Percentiles rank a stretch among this genome's conserved stretches.
Conservation (phyloP, 2,888 invertebrate species). For the Thumatha senex region DNA sequence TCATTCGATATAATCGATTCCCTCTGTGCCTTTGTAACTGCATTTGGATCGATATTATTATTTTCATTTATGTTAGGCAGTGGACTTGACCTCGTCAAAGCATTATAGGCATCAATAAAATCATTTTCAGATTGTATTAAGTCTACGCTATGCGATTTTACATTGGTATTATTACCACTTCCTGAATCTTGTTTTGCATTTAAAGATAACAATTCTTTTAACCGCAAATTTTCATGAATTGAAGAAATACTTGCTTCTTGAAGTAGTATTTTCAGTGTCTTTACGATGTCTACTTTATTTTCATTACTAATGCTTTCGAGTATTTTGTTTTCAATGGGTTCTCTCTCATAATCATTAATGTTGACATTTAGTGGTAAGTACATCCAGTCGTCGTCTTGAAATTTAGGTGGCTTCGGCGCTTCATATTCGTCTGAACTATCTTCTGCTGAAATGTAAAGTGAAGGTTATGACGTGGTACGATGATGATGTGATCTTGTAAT, state of each 20-base stretch:
- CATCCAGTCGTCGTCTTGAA: slow-evolving; percentile 74
- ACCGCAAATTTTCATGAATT: slow-evolving; percentile 60
- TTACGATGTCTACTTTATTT: slow-evolving; percentile 52
- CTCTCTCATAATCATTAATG: slow-evolving; percentile 30
- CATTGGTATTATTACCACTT: slow-evolving; percentile 14
- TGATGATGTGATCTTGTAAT: slow-evolving; percentile 50
- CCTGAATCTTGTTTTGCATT: slow-evolving; percentile 30
- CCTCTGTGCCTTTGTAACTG: neutral
- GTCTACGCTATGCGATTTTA: slow-evolving; percentile 51
- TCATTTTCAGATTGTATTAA: slow-evolving; percentile 74
- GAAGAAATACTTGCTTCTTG: slow-evolving; percentile 60
- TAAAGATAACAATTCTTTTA: slow-evolving; percentile 56
- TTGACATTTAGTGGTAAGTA: slow-evolving; percentile 63
- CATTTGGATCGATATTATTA: slow-evolving; percentile 5
- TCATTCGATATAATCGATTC: neutral
- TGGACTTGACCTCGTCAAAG: slow-evolving; percentile 68
- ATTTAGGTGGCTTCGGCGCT: slow-evolving; percentile 54
- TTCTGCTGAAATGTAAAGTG: slow-evolving; percentile 79
- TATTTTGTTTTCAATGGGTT: slow-evolving; percentile 14
- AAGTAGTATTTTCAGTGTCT: slow-evolving; percentile 60
- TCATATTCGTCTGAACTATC: slow-evolving; percentile 80
- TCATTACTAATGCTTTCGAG: slow-evolving; percentile 19
- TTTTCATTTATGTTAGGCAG: slow-evolving; percentile 57
- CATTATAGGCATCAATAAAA: slow-evolving; percentile 77
- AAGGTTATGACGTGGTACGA: slow-evolving; percentile 69